Base-by-base conservation (phyloP, 1,140 invertebrate genomes). In the Orchesella cincta region DNA sequence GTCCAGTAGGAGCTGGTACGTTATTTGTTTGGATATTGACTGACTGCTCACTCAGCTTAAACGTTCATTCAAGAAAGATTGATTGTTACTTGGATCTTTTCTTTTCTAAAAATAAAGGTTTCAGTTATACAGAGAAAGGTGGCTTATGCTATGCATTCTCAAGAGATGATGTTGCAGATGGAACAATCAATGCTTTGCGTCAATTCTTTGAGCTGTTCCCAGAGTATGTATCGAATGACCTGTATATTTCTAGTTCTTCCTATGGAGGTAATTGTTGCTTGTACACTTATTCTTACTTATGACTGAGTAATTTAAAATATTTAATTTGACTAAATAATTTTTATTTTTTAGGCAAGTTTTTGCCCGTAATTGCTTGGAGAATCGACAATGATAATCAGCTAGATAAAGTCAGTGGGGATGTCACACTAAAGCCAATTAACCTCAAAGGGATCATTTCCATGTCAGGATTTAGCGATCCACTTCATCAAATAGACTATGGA, bases 401-500 rank as follows among this genome's bases (percentile, higher is more conserved):
- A 26, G 34, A 36, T 28, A 33, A 67, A 67, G 5, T 67, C 8
- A 33, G n/a, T 33, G 31, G 29, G 5, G n/a, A 18, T 29, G 8
- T 29, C 5, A 67, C 5, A 2, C 3, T 23, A 2, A 14, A n/a
- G 5, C 26, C 71, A 26, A 73, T 73, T 3, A 73, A 73, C 26
- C 29, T 73, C 8, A 73, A 46, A 29, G 71, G 71, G 26, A 23
- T 73, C 20, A 23, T 36, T 5, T 46, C 39, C 36, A 51, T 51
- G 23, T 73, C 71, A 1, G 71, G 71, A 1, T 73, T 73, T 28
- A 23, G 2, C 23, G 71, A 73, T 29, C 71, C 71, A 5, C 36
- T 73, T 46, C 39, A 36, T 23, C 71, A 73, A 23, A 46, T 73
- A n/a, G 71, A 73, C 71, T 73, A 73, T 73, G 71, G 71, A 14